Evolutionary conservation across 2,888 invertebrate species (phyloP).

Genomic region (Harpalus rubripes): DNA sequence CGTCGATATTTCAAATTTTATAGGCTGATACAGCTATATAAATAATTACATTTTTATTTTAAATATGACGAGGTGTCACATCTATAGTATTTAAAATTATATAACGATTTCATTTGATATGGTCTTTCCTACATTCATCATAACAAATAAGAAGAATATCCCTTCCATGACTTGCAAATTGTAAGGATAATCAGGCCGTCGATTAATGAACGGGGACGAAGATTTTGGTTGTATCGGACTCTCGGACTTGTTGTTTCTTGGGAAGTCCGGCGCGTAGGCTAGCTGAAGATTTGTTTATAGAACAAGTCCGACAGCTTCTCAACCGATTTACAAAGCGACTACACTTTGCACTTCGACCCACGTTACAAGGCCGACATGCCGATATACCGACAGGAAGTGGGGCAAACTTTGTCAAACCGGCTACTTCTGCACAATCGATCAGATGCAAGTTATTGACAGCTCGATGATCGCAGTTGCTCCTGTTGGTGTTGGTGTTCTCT

Average conservation of each 20-base stretch:
- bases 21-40: too few relatives aligned
- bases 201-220: conserved; percentile 10
- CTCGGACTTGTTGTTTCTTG: not conserved
- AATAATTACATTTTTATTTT: not conserved
- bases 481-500: not conserved
- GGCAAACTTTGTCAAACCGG: conserved; percentile 34
- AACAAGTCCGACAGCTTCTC: conserved; percentile 12
- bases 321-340: conserved; percentile 39
- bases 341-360: conserved; percentile 44
- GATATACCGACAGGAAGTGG: conserved; percentile 13
- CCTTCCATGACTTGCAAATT: not conserved
- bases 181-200: not conserved
- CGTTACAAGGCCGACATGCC: conserved; percentile 29
- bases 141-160: not conserved
- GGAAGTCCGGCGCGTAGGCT: not conserved
- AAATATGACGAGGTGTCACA: not conserved
- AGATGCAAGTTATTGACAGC: conserved; percentile 38
- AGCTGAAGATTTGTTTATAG: conserved; percentile 30
- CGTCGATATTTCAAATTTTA: too few relatives aligned
- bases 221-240: not conserved
- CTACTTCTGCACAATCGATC: conserved; percentile 46
- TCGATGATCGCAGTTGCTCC: not conserved
- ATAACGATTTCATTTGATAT: not conserved
- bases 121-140: not conserved
- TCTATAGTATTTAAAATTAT: not conserved